Evolutionary conservation across 2,797 vertebrate genomes (phyloP).

Genomic region (Tachyglossus aculeatus): DNA sequence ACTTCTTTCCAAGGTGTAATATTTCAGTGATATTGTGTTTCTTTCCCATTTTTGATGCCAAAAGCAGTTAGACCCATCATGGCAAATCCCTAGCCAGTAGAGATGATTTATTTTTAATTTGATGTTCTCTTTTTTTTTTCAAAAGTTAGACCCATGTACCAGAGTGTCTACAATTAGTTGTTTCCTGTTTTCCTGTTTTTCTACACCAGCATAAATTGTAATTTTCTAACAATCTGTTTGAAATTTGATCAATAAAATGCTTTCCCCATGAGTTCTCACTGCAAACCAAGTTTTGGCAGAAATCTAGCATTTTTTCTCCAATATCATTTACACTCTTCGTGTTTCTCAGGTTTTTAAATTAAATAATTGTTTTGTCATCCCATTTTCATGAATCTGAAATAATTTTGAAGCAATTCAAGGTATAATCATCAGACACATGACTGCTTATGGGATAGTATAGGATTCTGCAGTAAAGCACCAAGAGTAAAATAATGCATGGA

Average conservation of each 20-base stretch:
- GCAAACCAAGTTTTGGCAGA: not conserved
- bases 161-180: fast-evolving
- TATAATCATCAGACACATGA: not conserved
- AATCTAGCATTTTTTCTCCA: conserved; percentile 8
- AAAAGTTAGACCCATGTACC: fast-evolving
- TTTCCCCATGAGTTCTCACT: not conserved
- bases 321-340: not conserved
- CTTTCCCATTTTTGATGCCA: not conserved
- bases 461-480: too few relatives aligned
- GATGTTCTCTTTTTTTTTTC: not conserved
- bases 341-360: too few relatives aligned
- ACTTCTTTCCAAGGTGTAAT: not conserved
- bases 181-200: fast-evolving
- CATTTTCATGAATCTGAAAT: conserved; percentile 12
- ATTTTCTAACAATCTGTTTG: conserved; percentile 4
- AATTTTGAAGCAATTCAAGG: conserved; percentile 6
- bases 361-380: conserved; percentile 1
- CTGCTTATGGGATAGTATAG: not conserved
- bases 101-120: not conserved
- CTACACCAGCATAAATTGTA: not conserved
- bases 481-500: too few relatives aligned
- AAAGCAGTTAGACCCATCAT: conserved; percentile 1
- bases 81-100: not conserved
- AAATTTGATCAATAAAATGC: not conserved
- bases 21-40: conserved; percentile 14